Evolutionary conservation across 2,888 invertebrate genomes (phyloP), one percentile per base, ranked within the genome.

Genomic region (Caenorhabditis sulstoni): DNA sequence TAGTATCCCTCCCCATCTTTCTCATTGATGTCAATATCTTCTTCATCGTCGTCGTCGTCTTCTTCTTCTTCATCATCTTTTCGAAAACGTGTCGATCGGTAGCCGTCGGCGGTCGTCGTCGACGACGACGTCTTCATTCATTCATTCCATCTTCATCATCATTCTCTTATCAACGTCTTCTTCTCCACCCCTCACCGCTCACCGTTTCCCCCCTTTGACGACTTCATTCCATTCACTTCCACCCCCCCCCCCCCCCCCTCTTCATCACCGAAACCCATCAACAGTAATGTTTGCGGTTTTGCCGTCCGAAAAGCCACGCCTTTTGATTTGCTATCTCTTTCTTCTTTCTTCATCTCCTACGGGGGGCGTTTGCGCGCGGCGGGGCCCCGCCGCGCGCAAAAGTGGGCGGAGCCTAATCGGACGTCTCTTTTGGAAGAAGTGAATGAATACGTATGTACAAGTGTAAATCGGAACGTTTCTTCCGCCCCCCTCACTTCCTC

Each of bases 381-480:
- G n/a, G n/a, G n/a, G n/a, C n/a, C n/a, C n/a, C n/a, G n/a, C n/a
- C n/a, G 20, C 16, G 11, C 35, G 44, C 37, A 29, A 53, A 49
- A 14, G 14, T n/a, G 39, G 55, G 52, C 53, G 61, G 70, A 55
- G 59, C 16, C 37, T 55, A 59, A 59, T n/a, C n/a, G n/a, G n/a
- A n/a, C n/a, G n/a, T n/a, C n/a, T n/a, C n/a, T n/a, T n/a, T n/a
- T n/a, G n/a, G n/a, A n/a, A n/a, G n/a, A n/a, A n/a, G n/a, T n/a
- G n/a, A n/a, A n/a, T n/a, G n/a, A n/a, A n/a, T n/a, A n/a, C n/a
- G n/a, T n/a, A n/a, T 59, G 68, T 68, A 68, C 68, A 68, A 68
- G 68, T 68, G 68, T 68, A 68, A 70, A 45, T 70, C 70, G 70
- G 70, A 70, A 70, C 70, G 61, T 52, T 53, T 58, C 49, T 50